phyloP scores from a whole-genome alignment of 2,113 vertebrate genomes.

The Anthoscopus minutus region DNA sequence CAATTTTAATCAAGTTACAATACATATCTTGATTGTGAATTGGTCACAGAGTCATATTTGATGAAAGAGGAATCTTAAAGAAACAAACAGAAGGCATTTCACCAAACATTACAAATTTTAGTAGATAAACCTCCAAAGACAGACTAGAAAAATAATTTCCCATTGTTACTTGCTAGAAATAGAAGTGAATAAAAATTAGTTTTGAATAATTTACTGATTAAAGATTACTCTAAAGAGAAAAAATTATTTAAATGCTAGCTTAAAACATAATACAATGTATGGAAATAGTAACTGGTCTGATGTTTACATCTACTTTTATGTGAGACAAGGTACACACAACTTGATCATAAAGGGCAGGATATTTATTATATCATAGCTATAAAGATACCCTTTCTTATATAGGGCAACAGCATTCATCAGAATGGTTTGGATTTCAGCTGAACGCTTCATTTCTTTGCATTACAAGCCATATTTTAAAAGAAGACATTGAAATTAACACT shows the following conservation, averaged over 20 bases:
- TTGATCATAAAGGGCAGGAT: neutral
- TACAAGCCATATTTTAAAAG: neutral
- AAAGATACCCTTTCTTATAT: neutral
- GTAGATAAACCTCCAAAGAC: neutral
- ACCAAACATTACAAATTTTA: neutral
- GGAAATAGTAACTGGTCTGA: neutral
- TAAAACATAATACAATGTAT: neutral
- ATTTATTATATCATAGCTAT: neutral
- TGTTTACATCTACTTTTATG: neutral
- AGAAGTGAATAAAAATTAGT: neutral
- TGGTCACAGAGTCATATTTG: neutral
- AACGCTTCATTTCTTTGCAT: neutral
- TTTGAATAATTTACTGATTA: neutral
- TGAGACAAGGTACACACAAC: fast-evolving
- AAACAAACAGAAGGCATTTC: neutral
- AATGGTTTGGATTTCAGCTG: neutral
- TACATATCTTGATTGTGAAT: neutral
- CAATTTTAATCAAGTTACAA: neutral
- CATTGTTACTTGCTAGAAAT: neutral
- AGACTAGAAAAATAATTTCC: neutral
- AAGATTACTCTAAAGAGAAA: neutral
- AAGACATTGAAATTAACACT: constrained; percentile 33
- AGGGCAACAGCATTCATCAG: neutral
- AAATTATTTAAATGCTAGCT: neutral
- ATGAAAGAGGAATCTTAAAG: neutral